Evolutionary conservation across 2,113 vertebrate genomes (phyloP).

Genomic region (Tursiops truncatus): DNA sequence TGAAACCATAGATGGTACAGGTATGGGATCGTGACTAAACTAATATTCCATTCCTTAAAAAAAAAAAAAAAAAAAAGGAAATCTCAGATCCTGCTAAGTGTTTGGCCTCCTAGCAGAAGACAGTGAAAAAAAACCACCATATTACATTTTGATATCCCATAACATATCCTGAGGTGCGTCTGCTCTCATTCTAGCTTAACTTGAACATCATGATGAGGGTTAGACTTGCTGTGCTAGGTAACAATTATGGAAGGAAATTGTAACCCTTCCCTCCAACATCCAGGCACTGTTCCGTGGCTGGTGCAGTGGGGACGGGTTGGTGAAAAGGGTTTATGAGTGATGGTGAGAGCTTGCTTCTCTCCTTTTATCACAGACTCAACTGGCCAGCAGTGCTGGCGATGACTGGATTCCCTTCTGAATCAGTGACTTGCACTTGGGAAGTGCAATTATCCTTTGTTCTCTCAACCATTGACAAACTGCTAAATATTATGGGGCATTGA

Average conservation of each 20-base stretch:
- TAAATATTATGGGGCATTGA: not conserved
- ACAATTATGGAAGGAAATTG: not conserved
- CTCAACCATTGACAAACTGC: not conserved
- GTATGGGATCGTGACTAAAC: not conserved
- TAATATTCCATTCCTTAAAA: not conserved
- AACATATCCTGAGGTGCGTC: not conserved
- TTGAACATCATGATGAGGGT: not conserved
- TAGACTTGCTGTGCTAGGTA: not conserved
- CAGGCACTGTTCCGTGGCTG: not conserved
- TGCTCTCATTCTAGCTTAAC: not conserved
- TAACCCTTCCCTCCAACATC: not conserved
- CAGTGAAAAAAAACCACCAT: no score
- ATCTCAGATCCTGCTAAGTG: not conserved
- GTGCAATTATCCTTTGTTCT: not conserved
- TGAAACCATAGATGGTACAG: not conserved
- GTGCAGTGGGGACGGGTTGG: not conserved
- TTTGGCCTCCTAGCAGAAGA: not conserved
- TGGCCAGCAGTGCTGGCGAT: not conserved
- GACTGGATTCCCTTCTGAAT: not conserved
- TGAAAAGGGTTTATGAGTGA: not conserved
- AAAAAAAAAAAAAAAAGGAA: not conserved
- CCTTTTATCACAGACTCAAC: not conserved
- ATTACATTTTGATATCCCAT: not conserved
- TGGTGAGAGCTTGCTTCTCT: not conserved
- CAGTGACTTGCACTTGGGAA: not conserved